Base-by-base conservation (phyloP, 1,140 invertebrate species). In the Copidosoma floridanum region DNA sequence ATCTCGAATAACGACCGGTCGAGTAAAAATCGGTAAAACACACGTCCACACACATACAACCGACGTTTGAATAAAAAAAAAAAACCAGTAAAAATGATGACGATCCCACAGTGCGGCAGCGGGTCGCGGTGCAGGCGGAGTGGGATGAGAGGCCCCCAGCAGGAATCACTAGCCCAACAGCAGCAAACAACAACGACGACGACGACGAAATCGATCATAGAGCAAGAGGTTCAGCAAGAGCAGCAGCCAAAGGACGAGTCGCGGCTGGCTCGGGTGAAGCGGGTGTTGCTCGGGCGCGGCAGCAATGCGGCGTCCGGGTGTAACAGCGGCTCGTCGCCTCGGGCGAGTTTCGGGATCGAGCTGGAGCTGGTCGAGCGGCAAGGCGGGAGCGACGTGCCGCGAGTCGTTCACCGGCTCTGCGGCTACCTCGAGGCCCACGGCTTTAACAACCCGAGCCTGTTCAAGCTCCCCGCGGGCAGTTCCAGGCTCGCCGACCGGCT, bases 121-220 rank as follows among this genome's bases (percentile, higher is more conserved):
- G 74, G 76, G 72, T 79, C 77, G 75, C 76, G 74, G 76, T 78
- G 76, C 71, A 72, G 76, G 72, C 76, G 71, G 71, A 80, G 71
- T 76, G 77, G 78, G 74, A 81, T 80, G 78, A 77, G 75, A 78
- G 77, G 77, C 63, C 77, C 76, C 70, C 74, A 75, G 72, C 78
- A 79, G 68, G 77, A 81, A 68, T 61, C 69, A 62, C 66, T 69
- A 63, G 68, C 77, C 71, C 72, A 71, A 61, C 73, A 78, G 60
- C 71, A 77, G 63, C 71, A 75, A n/a, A 53, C 68, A 73, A 47
- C 66, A 65, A 46, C 66, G 66, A 32, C 61, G n/a, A 46, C 67
- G 70, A 44, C 58, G 69, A 16, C 67, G 72, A 11, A 46, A 67
- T 40, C 63, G 65, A 23, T n/a, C n/a, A n/a, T n/a, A n/a, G 61